Conservation (phyloP, 1,140 invertebrate species). For the Pseudomyrmex gracilis region DNA sequence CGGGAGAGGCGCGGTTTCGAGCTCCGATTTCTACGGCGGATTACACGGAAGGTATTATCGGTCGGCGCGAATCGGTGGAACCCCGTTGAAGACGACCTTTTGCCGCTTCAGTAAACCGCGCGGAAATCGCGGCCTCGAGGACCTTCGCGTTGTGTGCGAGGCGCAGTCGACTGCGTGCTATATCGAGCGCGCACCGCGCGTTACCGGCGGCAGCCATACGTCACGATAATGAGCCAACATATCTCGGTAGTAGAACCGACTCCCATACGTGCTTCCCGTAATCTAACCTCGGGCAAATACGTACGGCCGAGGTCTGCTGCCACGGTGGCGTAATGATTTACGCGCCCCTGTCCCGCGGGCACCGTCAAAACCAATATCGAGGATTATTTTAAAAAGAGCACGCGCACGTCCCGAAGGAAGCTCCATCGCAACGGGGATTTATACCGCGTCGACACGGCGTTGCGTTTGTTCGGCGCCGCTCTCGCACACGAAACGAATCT, state of each 20-base stretch:
- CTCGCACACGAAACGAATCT: background rate
- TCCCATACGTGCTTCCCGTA: conserved; percentile 23
- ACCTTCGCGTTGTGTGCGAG: conserved; percentile 15
- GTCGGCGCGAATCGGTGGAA: conserved; percentile 43
- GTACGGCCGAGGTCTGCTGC: conserved; percentile 16
- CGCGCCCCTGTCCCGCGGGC: conserved; percentile 60
- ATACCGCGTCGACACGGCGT: background rate
- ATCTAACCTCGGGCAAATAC: conserved; percentile 16
- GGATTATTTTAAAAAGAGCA: conserved; percentile 60
- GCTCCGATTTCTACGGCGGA: conserved; percentile 44
- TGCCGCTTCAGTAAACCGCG: conserved; percentile 25
- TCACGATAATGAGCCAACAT: conserved; percentile 74
- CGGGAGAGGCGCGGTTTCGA: conserved; percentile 39
- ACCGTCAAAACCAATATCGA: conserved; percentile 73
- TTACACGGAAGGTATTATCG: conserved; percentile 51
- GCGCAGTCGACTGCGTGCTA: background rate
- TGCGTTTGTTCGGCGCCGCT: background rate
- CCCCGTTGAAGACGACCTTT: conserved; percentile 63
- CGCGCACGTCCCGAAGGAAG: background rate
- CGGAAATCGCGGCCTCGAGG: conserved; percentile 57
- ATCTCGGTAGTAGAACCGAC: conserved; percentile 57
- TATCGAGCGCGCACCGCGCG: conserved; percentile 34
- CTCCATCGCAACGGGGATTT: conserved; percentile 2
- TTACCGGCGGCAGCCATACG: conserved; percentile 72
- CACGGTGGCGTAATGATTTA: conserved; percentile 68